phyloP scores from a whole-genome alignment of 35 echinoderm and acorn worm species.

The Chiridota heheva region DNA sequence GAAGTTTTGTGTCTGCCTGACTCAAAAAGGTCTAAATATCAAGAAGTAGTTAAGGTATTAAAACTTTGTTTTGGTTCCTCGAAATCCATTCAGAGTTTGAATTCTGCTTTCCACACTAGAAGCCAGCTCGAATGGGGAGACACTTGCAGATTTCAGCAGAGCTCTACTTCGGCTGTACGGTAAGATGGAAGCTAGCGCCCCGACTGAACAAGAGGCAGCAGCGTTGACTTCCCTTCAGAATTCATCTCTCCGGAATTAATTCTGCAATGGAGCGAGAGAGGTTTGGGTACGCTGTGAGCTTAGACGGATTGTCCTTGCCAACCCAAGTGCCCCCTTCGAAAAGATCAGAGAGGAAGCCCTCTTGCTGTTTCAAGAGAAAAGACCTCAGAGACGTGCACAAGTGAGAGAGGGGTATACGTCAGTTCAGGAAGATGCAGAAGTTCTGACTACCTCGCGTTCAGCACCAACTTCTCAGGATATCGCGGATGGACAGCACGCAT shows the following conservation, averaged over 20 bases:
- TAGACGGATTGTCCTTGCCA: not conserved
- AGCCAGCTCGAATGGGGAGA: not conserved
- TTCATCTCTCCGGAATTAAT: not conserved
- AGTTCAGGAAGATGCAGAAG: too few relatives aligned
- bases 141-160: slow-evolving; percentile 26
- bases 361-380: not conserved
- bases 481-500: too few relatives aligned
- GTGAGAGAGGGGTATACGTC: too few relatives aligned
- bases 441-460: too few relatives aligned
- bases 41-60: not conserved
- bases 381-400: too few relatives aligned
- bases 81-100: not conserved
- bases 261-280: not conserved
- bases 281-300: not conserved
- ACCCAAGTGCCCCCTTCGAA: not conserved
- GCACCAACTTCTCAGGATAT: too few relatives aligned
- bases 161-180: not conserved
- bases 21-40: too few relatives aligned
- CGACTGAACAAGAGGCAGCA: not conserved
- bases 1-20: too few relatives aligned
- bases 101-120: not conserved
- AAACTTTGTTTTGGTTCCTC: slow-evolving; percentile 20
- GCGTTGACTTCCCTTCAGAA: not conserved
- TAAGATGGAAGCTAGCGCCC: slow-evolving; percentile 9
- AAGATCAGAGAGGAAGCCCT: not conserved